Evolutionary conservation across 2,888 invertebrate species (phyloP), one percentile per base, ranked within the genome.

Genomic region (Adelphocoris suturalis): DNA sequence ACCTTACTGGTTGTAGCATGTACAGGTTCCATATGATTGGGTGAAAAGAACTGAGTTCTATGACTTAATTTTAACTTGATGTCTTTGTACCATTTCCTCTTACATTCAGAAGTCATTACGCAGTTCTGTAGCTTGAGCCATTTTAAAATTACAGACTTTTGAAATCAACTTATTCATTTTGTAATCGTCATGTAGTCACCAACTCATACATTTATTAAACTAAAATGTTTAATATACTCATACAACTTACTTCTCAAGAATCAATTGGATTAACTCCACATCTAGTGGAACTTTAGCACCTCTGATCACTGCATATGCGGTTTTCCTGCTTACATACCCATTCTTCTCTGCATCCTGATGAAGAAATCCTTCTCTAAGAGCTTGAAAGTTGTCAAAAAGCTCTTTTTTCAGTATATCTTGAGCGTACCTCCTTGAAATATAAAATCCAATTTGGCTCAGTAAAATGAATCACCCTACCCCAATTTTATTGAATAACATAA

Each of bases 201-300:
- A n/a, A n/a, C n/a, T n/a, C n/a, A 16, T 52, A 37, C 37, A 37
- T 37, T 37, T 7, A 37, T 37, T 37, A 37, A 37, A 37, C 7
- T 37, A 4, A 37, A 37, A 37, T 37, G 37, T 37, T 7, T 7
- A 37, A 37, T 37, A 23, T 23, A 3, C 37, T 19, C n/a, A n/a
- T n/a, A n/a, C n/a, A n/a, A 52, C 81, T 80, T 81, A 90, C 90
- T 85, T 86, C 86, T 90, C 90, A n/a, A 88, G 89, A 47, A 91
- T 80, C 14, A 76, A 57, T 61, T 86, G 95, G 92, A 97, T 93
- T 0, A 97, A 94, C 90, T 96, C 95, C 19, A 94, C 93, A 91
- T 95, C 95, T 9, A 97, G 93, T 0, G 97, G 97, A 91, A 97
- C 92, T 46, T 96, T 95, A 91, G 96, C 95, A 0, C 96, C 97